Evolutionary conservation across 2,113 vertebrate genomes (phyloP), one percentile per base, ranked within the genome.

Genomic region (Brachyistius frenatus): DNA sequence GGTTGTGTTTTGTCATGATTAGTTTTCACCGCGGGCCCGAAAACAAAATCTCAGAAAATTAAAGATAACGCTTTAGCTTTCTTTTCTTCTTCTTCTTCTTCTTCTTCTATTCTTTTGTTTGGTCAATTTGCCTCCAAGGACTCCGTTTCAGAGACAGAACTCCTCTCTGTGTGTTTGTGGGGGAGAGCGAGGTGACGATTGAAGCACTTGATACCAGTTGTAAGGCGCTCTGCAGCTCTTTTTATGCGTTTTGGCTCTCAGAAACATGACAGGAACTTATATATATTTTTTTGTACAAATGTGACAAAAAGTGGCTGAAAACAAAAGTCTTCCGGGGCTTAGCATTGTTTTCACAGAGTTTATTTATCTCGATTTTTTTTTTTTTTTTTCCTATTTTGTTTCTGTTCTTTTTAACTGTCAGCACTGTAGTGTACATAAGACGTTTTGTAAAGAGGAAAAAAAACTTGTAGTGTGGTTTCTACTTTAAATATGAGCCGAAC

Each of bases 351-450:
- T 95, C 95, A 96, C 95, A 96, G 95, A 96, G 95, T 95, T 97
- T 97, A 97, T 98, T 98, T 98, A 98, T 98, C 93, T 93, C 85
- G 88, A 74, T 85, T 90, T 49, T 52, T 23, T 23, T 23, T 23
- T 23, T 85, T 83, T 44, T 66, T 56, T 74, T 88, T 84, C 73
- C 39, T 75, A 60, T 89, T 88, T 87, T 82, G 58, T 90, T 86
- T 72, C 57, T 88, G 83, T 86, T 81, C 57, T 94, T 96, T 97
- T 95, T 93, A 95, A 96, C 95, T 95, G 96, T 97, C 96, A 96
- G 96, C 97, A 97, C 96, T 97, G 96, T 98, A 96, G 96, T 98
- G 96, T 98, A 98, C 95, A 98, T 97, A 98, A 95, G 93, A 95
- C 90, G 95, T 94, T 94, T 94, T 93, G 93, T 94, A 97, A 95